Base-by-base conservation (phyloP, 2,113 vertebrate species). In the Paramormyrops kingsleyae region DNA sequence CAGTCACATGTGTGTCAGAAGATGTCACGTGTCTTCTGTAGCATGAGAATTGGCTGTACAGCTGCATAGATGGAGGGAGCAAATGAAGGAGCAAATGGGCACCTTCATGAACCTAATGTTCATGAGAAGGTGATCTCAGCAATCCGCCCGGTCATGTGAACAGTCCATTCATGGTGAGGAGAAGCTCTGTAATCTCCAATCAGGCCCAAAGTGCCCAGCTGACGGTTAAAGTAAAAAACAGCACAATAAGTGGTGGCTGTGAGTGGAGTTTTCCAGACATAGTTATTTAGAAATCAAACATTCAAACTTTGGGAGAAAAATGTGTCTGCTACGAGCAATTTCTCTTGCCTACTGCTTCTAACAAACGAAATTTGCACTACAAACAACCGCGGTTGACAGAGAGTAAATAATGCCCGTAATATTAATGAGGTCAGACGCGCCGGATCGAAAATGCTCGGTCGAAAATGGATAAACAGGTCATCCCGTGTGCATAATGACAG, bases 361-460 rank as follows among this genome's bases (percentile, higher is more conserved):
- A 87, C 85, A 56, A 17, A 12, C n/a, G 31, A 56, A 53, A 87
- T 87, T 87, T 87, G 85, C 85, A 56, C 50, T 56, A 87, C 85
- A 56, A 52, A 35, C 50, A 39, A 35, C 15, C 50, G 8, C 15
- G 13, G 85, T 53, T 53, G 50, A 53, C 85, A 87, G 8, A 15
- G 47, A 39, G 17, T 53, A 87, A 53, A 87, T 53, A 87, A 35
- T 39, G 46, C 19, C 44, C n/a, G n/a, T 74, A 44, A 88, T 88
- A 27, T 27, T 88, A 88, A 88, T 88, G 87, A 88, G 56, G 50
- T 89, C 88, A 44, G 47, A 19, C 31, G 1, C 44, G 21, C 21
- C 44, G 52, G 47, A 50, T 83, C 19, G 74, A 80, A 80, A 80
- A 80, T 80, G 35, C 74, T 80, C 4, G 35, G 74, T 80, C 74